Base-by-base conservation (phyloP, 2,113 vertebrate genomes). In the Setophaga petechia region DNA sequence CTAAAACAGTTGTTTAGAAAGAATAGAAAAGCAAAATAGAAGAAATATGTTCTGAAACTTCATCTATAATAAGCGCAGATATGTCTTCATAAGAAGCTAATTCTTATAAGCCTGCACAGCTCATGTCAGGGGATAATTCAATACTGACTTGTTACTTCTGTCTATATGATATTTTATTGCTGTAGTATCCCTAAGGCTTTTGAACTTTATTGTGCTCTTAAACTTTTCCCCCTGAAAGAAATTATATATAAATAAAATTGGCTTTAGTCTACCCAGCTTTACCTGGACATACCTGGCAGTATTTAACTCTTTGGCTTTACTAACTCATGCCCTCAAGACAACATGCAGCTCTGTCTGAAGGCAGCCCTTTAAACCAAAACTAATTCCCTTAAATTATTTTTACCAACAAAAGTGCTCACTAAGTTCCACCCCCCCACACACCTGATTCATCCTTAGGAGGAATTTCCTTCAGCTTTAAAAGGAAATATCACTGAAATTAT, bases 151-250 rank as follows among this genome's bases (percentile, higher is more conserved):
- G 39, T 68, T 69, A 62, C 41, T 41, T 52, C 30, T 76, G 24
- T 75, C 89, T 74, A 78, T 86, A 84, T 57, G 31, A 23, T 84
- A 88, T 95, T 96, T 90, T 96, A 92, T 76, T 84, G 33, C 55
- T 89, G 59, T 81, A 88, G 61, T 81, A 84, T 73, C 51, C 94
- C 95, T 87, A 95, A 95, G 58, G 75, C 39, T 83, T 94, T 82
- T 87, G 75, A 93, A 88, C 13, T 92, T 55, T 61, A 37, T 66
- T 87, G 27, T 49, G 67, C 16, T 83, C 44, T 76, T 93, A 49
- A 95, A 85, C 39, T 83, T 95, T 63, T 77, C 67, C 43, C 11
- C 85, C 30, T 80, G 71, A 71, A 58, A 59, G 18, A 73, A 84
- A 92, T 93, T n/a, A 90, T 75, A 59, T 4, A 22, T 39, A 91